Evolutionary conservation across 1,140 invertebrate species (phyloP), one percentile per base, ranked within the genome.

Genomic region (Globodera ellingtonae): DNA sequence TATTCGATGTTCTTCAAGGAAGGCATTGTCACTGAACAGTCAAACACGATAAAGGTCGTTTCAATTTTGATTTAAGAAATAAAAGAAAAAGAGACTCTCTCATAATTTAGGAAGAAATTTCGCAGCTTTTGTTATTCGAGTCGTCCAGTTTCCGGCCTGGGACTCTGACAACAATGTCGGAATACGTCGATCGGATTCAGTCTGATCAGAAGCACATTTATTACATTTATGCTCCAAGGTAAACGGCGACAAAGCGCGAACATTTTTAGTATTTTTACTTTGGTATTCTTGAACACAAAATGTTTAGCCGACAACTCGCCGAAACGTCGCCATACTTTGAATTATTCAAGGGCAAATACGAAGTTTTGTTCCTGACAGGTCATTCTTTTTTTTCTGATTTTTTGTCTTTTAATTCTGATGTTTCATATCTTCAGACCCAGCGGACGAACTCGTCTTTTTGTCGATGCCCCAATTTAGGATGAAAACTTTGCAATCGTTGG

Each of bases 241-340:
- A 48, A 35, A 52, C 47, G 46, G 59, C 5, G 35, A 69, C n/a
- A 35, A 74, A 24, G 13, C 21, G 8, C 72, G 18, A 13, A 21
- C 24, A 21, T 46, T 65, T 24, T 77, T 66, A 10, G 1, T 10
- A 6, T 4, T 66, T 50, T 67, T 66, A 8, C 47, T 79, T 52
- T 79, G 35, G 35, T 35, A 35, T 35, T 35, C 35, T 3, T 35
- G 35, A 35, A 35, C 35, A 35, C 35, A 35, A 35, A 35, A 35
- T 66, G 44, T 80, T 10, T n/a, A 81, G 80, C 47, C 80, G 80
- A 59, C 79, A 79, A 72, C 74, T 81, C 21, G 80, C 80, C 0
- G 94, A 97, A 90, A 92, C 93, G 3, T 98, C 95, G 0, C 96
- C 96, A 0, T 98, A 98, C 89, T 95, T 93, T 87, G 96, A 98